These are phyloP conservation scores for Thamnophis sirtalis DNA, from an alignment of 2,113 vertebrate genomes.

Conservation along the genomic window DNA sequence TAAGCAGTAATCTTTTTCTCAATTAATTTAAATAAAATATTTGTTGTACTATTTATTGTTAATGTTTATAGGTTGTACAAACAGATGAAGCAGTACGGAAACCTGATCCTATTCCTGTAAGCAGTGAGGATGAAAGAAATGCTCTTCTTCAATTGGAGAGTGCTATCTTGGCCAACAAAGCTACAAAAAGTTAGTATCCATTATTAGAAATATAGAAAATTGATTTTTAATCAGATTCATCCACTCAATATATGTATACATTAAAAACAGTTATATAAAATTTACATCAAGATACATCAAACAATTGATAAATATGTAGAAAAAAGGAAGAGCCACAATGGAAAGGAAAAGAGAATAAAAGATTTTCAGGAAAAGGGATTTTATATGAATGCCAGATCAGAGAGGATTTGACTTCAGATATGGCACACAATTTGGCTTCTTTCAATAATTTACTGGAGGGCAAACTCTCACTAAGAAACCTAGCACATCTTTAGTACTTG, in stretches of 20 bases:
- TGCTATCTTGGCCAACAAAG: conserved; percentile 71
- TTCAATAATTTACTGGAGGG: neutral
- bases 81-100: conserved; percentile 91
- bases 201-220: neutral
- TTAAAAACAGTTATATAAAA: neutral
- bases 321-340: neutral
- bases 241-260: neutral
- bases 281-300: neutral
- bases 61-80: conserved; percentile 81
- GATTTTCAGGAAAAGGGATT: neutral
- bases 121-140: conserved; percentile 91
- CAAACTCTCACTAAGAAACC: neutral
- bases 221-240: neutral
- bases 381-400: neutral
- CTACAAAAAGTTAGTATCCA: conserved; percentile 77
- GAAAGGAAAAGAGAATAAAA: neutral
- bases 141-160: conserved; percentile 84
- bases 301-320: neutral
- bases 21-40: neutral
- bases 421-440: neutral
- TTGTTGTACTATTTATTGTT: neutral
- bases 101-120: conserved; percentile 83
- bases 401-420: neutral
- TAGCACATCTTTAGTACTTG: neutral
- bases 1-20: neutral